phyloP scores from a whole-genome alignment of 2,888 invertebrate species.

The Cotesia congregata region DNA sequence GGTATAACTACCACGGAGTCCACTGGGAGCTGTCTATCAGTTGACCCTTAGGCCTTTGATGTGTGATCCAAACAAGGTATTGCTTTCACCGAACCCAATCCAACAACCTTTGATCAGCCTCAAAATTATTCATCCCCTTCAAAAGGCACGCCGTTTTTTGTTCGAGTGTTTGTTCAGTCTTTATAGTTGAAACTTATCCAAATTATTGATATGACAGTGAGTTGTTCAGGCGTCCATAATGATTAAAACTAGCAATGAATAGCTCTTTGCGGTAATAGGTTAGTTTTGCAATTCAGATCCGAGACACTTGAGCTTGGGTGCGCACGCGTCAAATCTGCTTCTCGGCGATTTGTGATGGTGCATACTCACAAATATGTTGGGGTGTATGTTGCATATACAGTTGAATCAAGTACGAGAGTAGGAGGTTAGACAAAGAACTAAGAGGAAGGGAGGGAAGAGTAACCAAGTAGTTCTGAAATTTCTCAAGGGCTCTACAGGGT shows the following conservation, averaged over 20 bases:
- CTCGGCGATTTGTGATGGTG: neutral
- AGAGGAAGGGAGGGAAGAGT: neutral
- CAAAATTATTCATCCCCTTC: neutral
- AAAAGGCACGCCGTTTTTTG: neutral
- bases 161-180: neutral
- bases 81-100: neutral
- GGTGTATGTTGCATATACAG: neutral
- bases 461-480: slow-evolving; percentile 33
- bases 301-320: neutral
- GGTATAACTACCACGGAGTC: neutral
- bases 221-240: slow-evolving; percentile 1
- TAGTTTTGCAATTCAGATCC: slow-evolving; percentile 9
- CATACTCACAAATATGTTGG: neutral
- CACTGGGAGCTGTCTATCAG: neutral
- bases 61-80: neutral
- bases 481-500: slow-evolving; percentile 35
- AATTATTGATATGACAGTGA: neutral
- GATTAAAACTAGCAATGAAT: slow-evolving; percentile 5
- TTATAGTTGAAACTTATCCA: neutral
- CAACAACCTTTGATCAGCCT: neutral
- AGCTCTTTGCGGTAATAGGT: neutral
- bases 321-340: neutral
- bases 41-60: neutral
- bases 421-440: neutral
- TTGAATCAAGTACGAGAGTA: neutral